Percentiles rank a stretch among this genome's conserved stretches.
These are phyloP conservation scores for Bos taurus DNA, from an alignment of 2,113 vertebrate species.

Conservation along the genomic window ARS-UCD2.0 NC_037357.1:76090001-76090500, in stretches of 20 bases:
- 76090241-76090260: slow-evolving; percentile 22
- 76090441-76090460: background rate
- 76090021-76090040: slow-evolving; percentile 9
- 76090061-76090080: slow-evolving; percentile 56
- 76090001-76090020: slow-evolving; percentile 40
- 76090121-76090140: slow-evolving; percentile 66
- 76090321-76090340: slow-evolving; percentile 26
- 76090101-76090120: slow-evolving; percentile 60
- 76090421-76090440: background rate
- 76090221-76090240: slow-evolving; percentile 52
- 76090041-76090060: slow-evolving; percentile 18
- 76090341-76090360: slow-evolving; percentile 35
- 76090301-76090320: background rate
- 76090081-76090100: slow-evolving; percentile 49
- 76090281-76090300: slow-evolving; percentile 37
- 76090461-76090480: background rate
- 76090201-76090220: slow-evolving; percentile 29
- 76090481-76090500: slow-evolving; percentile 9
- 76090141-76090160: slow-evolving; percentile 63
- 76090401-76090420: slow-evolving; percentile 49
- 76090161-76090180: slow-evolving; percentile 62
- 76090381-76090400: background rate
- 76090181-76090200: slow-evolving; percentile 24
- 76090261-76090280: background rate
- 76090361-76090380: slow-evolving; percentile 20